phyloP scores from a whole-genome alignment of 2,888 invertebrate species.

The Chloromyia formosa region DNA sequence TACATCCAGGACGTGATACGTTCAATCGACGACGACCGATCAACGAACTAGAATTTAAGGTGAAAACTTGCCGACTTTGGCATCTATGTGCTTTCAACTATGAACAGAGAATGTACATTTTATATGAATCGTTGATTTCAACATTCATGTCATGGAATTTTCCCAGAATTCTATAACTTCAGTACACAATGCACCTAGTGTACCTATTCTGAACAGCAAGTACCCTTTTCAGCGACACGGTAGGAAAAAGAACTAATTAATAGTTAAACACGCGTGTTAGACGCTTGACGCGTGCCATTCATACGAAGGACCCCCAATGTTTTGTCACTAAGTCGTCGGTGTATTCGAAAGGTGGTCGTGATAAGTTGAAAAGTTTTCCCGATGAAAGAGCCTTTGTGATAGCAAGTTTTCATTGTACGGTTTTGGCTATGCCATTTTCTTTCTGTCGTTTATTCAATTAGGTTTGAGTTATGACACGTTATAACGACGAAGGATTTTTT shows the following conservation, averaged over 20 bases:
- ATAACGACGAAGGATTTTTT: too few species aligned
- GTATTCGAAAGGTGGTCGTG: conserved; percentile 15
- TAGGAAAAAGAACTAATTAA: conserved; percentile 36
- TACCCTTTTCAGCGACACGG: neutral
- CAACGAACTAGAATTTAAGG: neutral
- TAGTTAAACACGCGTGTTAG: conserved; percentile 42
- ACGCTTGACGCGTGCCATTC: conserved; percentile 35
- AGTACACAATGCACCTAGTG: neutral
- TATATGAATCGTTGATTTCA: conserved; percentile 1
- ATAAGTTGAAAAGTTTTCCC: conserved; percentile 34
- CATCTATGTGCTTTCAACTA: too few species aligned
- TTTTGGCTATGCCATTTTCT: neutral
- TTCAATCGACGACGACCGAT: neutral
- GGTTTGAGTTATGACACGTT: too few species aligned
- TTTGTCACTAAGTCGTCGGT: neutral
- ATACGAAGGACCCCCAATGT: neutral
- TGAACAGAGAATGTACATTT: too few species aligned
- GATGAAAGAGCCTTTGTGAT: conserved; percentile 2
- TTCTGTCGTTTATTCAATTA: neutral
- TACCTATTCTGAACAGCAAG: neutral
- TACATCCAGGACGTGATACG: neutral
- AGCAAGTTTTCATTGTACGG: conserved; percentile 4
- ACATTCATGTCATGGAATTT: conserved; percentile 29
- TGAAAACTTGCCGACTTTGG: neutral
- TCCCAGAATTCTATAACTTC: neutral